Base-by-base conservation (phyloP, 1,140 invertebrate species). In the Eupeodes corollae region DNA sequence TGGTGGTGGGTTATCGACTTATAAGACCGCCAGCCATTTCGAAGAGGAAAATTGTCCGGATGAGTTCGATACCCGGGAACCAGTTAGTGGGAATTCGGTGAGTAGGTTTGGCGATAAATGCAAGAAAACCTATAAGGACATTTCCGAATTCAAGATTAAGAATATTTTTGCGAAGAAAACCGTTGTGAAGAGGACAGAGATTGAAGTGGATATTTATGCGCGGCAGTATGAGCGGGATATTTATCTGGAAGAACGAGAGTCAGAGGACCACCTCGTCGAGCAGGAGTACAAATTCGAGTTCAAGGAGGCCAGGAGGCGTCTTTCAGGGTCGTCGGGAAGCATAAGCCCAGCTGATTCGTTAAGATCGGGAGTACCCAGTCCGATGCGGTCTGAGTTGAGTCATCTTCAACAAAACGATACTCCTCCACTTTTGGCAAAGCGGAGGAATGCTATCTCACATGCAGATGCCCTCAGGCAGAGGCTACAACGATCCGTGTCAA, bases 261-360 rank as follows among this genome's bases (percentile, higher is more conserved):
- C 58, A 49, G 52, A 51, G 8, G 47, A 0, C 41, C 50, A 9
- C 60, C 63, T 47, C 55, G 52, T 0, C 44, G 61, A 14, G 18
- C 63, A 66, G 32, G 63, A 66, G 42, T 65, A 66, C 32, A 48
- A 50, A 6, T 60, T 66, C 15, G 49, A 59, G n/a, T 59, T 67
- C 15, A 54, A 59, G 49, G 3, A n/a, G 10, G 58, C 51, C 13
- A 26, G 58, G 0, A 57, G 61, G 39, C 12, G 15, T 8, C 3
- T 14, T 9, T 13, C 21, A 30, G 12, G 5, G 5, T 18, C 31
- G 14, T 15, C 21, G 13, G 13, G 13, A 33, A 21, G 8, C 6
- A n/a, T 21, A 14, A 43, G 8, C 13, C 42, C 42, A 15, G 6
- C 42, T 9, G 26, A 9, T 44, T 44, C 18, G 26, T 15, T 32